These are phyloP conservation scores for Apamea monoglypha DNA, from an alignment of 2,888 invertebrate species.

Conservation along the genomic window DNA sequence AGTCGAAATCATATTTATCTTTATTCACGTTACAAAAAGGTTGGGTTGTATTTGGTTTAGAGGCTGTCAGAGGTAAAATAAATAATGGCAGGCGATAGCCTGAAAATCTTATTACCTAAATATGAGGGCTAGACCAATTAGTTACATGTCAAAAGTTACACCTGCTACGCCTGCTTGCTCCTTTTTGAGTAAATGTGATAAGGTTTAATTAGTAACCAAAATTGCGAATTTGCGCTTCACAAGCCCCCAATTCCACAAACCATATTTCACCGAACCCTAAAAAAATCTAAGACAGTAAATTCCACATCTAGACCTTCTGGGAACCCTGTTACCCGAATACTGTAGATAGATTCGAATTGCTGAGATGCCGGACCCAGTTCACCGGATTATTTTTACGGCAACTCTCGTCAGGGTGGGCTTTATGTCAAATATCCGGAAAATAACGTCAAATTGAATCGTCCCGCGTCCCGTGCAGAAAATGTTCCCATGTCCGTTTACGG, in stretches of 20 bases:
- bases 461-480: constrained; percentile 27
- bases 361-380: constrained; percentile 33
- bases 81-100: not conserved
- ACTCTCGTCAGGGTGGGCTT: constrained; percentile 42
- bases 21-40: too few relatives aligned
- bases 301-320: constrained; percentile 28
- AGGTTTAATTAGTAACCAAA: not conserved
- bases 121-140: not conserved
- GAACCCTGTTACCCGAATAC: constrained; percentile 15
- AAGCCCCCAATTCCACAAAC: not conserved
- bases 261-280: constrained; percentile 4
- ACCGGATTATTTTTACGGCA: constrained; percentile 64
- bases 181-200: not conserved
- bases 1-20: too few relatives aligned
- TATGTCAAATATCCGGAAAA: constrained; percentile 68
- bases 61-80: too few relatives aligned
- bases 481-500: constrained; percentile 31
- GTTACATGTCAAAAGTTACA: not conserved
- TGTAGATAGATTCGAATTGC: constrained; percentile 52
- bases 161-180: not conserved
- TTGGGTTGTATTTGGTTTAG: too few relatives aligned
- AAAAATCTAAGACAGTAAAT: constrained; percentile 24
- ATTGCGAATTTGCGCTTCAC: constrained; percentile 2
- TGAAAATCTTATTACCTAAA: not conserved
- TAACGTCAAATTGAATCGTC: constrained; percentile 73